phyloP scores from a whole-genome alignment of 2,113 vertebrate species.

The Chloebia gouldiae region DNA sequence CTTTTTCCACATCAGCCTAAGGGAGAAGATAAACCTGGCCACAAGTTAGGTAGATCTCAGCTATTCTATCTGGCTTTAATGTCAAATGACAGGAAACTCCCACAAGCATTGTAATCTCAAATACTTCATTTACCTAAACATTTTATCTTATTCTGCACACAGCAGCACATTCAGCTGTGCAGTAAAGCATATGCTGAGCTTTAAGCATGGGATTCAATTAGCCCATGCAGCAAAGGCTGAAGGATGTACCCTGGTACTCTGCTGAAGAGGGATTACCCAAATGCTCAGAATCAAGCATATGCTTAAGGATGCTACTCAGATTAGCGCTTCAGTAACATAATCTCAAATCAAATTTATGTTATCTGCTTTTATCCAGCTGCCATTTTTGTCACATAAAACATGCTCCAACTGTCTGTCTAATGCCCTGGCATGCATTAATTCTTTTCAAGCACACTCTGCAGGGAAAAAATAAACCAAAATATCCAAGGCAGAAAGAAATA shows the following conservation, averaged over 20 bases:
- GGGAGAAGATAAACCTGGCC: background rate
- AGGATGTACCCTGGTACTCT: background rate
- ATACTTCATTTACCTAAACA: background rate
- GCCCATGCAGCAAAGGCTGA: background rate
- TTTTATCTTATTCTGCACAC: background rate
- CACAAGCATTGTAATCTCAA: background rate
- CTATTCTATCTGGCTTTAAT: background rate
- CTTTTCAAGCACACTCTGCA: background rate
- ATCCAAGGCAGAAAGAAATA: background rate
- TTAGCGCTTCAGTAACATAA: background rate
- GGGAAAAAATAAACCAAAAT: background rate
- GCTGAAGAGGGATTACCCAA: background rate
- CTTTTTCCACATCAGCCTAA: background rate
- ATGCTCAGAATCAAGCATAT: background rate
- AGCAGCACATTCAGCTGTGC: background rate
- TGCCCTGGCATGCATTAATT: background rate
- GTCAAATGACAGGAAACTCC: background rate
- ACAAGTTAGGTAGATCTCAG: background rate
- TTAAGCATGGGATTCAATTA: background rate
- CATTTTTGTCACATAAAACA: background rate
- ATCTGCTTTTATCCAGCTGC: background rate
- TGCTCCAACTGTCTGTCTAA: background rate
- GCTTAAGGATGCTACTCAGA: background rate
- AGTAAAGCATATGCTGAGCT: background rate
- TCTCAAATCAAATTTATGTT: background rate